Conservation (phyloP, 92 coral and sea anemone species). For the Parazoanthus swiftii region DNA sequence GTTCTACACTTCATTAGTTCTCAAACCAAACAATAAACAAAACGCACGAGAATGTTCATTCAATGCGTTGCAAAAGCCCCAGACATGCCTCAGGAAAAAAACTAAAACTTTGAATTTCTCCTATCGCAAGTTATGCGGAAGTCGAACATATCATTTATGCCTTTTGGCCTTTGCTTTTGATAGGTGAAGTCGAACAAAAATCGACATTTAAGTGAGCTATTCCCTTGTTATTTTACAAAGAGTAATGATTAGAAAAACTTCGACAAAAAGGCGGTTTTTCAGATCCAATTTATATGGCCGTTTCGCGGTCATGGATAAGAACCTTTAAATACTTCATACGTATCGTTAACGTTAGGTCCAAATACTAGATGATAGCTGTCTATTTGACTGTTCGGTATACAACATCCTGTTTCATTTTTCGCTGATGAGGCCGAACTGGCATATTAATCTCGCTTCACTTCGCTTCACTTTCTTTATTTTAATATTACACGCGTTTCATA, state of each 20-base stretch:
- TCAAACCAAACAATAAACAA: conserved; percentile 21
- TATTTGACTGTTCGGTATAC: not conserved
- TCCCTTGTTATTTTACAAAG: not conserved
- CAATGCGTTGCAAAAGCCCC: not conserved
- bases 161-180: not conserved
- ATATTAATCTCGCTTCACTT: not conserved
- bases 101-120: not conserved
- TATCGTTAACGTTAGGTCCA: not conserved
- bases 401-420: not conserved
- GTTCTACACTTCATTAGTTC: conserved; percentile 2
- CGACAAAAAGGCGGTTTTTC: too few relatives aligned
- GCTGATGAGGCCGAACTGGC: not conserved
- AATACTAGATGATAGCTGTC: not conserved
- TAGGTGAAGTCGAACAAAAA: not conserved
- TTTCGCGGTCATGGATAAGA: not conserved
- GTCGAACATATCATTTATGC: not conserved
- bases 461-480: not conserved
- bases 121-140: not conserved
- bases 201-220: too few relatives aligned
- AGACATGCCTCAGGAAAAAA: not conserved
- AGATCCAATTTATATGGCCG: not conserved
- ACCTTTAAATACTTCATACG: not conserved
- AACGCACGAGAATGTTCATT: not conserved
- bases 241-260: not conserved
- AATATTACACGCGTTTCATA: not conserved